A percentile compares a stretch with the other conserved stretches of the same genome.
Evolutionary conservation across 2,113 vertebrate genomes (phyloP).

Genomic region (Capreolus pygargus): DNA sequence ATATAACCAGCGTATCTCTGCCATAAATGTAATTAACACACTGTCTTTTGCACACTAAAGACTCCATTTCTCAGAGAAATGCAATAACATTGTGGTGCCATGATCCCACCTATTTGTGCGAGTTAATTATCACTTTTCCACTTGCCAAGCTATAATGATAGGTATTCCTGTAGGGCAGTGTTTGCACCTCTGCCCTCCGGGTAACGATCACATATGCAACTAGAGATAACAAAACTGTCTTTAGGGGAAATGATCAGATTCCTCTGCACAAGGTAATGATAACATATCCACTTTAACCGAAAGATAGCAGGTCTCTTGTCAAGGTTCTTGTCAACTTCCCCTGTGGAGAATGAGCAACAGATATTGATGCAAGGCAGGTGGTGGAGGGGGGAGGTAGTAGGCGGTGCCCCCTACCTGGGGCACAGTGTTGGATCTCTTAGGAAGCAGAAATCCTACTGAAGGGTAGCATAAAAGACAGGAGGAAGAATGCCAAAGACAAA

Average conservation of each 20-base stretch:
- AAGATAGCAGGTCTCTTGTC: constrained; percentile 49
- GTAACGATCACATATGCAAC: constrained; percentile 70
- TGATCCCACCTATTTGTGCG: constrained; percentile 66
- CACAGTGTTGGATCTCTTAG: neutral
- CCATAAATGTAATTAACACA: constrained; percentile 72
- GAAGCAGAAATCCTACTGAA: neutral
- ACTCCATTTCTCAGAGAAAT: constrained; percentile 52
- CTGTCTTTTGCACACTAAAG: constrained; percentile 65
- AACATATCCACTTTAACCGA: constrained; percentile 49
- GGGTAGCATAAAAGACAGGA: neutral
- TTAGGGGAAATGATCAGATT: constrained; percentile 62
- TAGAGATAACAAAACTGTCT: constrained; percentile 70
- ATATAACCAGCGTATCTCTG: constrained; percentile 62
- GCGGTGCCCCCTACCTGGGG: neutral
- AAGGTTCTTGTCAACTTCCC: neutral
- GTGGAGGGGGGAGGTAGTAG: neutral
- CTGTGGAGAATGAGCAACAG: neutral
- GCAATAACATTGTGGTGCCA: constrained; percentile 52
- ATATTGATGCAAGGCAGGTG: neutral
- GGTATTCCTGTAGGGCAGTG: constrained; percentile 59
- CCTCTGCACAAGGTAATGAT: constrained; percentile 46
- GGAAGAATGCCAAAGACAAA: neutral
- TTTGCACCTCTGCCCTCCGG: constrained; percentile 62
- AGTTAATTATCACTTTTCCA: constrained; percentile 69
- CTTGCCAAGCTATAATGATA: constrained; percentile 63